Evolutionary conservation across 2,888 invertebrate genomes (phyloP).

Genomic region (Entomobrya multifasciata): DNA sequence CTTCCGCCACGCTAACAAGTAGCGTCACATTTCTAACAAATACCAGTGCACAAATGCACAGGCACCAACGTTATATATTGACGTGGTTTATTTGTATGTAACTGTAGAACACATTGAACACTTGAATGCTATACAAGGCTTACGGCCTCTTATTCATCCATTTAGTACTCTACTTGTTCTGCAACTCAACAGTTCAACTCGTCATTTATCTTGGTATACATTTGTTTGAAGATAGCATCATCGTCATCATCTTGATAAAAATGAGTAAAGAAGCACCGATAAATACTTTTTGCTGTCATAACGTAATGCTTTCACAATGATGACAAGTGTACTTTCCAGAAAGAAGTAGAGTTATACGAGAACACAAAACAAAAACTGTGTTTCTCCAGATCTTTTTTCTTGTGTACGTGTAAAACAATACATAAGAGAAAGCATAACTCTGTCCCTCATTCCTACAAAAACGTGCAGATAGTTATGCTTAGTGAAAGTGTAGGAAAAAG

Average conservation of each 20-base stretch:
- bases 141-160: too few relatives aligned
- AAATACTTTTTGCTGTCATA: constrained; percentile 5
- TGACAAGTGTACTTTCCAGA: constrained; percentile 22
- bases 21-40: too few relatives aligned
- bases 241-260: constrained; percentile 58
- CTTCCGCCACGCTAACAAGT: too few relatives aligned
- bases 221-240: constrained; percentile 36
- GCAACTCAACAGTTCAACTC: too few relatives aligned
- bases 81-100: too few relatives aligned
- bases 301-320: constrained; percentile 29
- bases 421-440: constrained; percentile 23
- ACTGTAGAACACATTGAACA: too few relatives aligned
- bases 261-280: constrained; percentile 1
- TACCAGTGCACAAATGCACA: too few relatives aligned
- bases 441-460: background rate
- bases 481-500: background rate
- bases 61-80: too few relatives aligned
- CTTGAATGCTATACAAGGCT: too few relatives aligned
- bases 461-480: background rate
- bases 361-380: background rate
- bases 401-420: constrained; percentile 8
- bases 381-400: background rate
- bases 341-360: too few relatives aligned
- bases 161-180: too few relatives aligned
- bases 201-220: background rate